Conservation (phyloP, 2,113 vertebrate genomes). For the Lasiurus cinereus region DNA sequence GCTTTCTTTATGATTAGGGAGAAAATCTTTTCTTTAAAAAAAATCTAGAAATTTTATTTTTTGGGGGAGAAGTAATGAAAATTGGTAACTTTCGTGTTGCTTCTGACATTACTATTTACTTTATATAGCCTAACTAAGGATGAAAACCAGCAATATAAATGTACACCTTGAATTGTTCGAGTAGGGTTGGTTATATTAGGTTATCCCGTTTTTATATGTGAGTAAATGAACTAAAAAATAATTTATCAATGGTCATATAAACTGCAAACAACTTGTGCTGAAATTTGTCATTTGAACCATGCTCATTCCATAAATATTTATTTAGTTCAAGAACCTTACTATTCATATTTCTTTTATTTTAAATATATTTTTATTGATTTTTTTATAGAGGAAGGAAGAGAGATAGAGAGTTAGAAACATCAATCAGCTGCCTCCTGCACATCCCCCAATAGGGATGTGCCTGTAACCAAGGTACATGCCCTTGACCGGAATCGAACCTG, state of each 20-base stretch:
- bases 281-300: slow-evolving; percentile 60
- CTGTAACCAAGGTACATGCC: no score
- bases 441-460: no score
- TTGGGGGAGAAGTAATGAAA: slow-evolving; percentile 17
- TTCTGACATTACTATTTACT: slow-evolving; percentile 26
- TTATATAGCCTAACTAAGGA: not conserved
- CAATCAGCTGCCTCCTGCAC: no score
- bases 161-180: slow-evolving; percentile 42
- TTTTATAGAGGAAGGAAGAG: not conserved
- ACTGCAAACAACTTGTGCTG: not conserved
- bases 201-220: slow-evolving; percentile 1
- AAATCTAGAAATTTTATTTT: not conserved
- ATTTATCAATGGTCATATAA: slow-evolving; percentile 37
- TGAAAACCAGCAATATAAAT: slow-evolving; percentile 14
- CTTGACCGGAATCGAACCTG: no score
- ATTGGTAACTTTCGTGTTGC: not conserved
- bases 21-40: not conserved
- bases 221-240: slow-evolving; percentile 27
- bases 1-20: not conserved
- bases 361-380: not conserved
- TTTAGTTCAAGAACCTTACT: slow-evolving; percentile 47
- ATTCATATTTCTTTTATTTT: slow-evolving; percentile 25
- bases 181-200: not conserved
- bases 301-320: slow-evolving; percentile 45
- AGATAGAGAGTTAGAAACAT: no score